phyloP scores from a whole-genome alignment of 2,113 vertebrate species.

The Microcebus tavaratra region DNA sequence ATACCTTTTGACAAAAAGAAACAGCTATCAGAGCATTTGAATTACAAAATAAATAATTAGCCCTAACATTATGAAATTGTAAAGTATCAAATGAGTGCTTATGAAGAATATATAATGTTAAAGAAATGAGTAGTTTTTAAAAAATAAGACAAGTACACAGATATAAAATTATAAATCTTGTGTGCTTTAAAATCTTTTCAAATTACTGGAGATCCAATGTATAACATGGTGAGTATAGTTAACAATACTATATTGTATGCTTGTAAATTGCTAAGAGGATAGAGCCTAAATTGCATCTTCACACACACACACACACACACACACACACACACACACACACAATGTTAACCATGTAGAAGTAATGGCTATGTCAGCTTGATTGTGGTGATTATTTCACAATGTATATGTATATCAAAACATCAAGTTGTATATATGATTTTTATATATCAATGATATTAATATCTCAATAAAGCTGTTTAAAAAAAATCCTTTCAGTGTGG shows the following conservation, averaged over 20 bases:
- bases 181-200: constrained; percentile 3
- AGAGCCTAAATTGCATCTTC: background rate
- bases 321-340: no score
- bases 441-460: background rate
- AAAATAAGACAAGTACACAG: background rate
- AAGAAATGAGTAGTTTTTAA: background rate
- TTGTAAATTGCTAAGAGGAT: background rate
- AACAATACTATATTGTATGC: background rate
- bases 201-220: background rate
- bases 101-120: background rate
- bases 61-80: background rate
- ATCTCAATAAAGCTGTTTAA: background rate
- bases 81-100: background rate
- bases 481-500: background rate
- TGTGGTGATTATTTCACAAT: background rate
- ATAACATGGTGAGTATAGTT: background rate
- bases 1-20: background rate
- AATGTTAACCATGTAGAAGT: background rate
- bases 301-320: no score
- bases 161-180: background rate
- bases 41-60: background rate
- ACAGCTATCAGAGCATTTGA: background rate
- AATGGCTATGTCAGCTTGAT: background rate
- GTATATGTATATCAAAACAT: background rate
- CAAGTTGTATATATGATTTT: background rate